Percentiles rank a stretch among this genome's conserved stretches.
These are phyloP conservation scores for Lepidurus packardi DNA, from an alignment of 1,140 invertebrate genomes.

Conservation along the genomic window DNA sequence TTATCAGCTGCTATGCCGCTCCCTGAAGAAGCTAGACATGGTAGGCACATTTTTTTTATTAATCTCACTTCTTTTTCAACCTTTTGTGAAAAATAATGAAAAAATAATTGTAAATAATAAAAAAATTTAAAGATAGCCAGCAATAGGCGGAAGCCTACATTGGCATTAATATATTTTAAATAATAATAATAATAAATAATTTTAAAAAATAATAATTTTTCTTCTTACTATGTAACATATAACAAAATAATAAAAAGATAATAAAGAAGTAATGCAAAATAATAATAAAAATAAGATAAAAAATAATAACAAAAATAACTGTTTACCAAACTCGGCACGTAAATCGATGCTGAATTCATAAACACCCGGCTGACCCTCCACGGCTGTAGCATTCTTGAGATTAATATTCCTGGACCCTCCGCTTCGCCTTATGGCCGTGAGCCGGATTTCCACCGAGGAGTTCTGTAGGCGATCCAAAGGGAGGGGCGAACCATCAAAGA, in stretches of 20 bases:
- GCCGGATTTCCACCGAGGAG: constrained; percentile 53
- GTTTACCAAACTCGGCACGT: constrained; percentile 47
- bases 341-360: constrained; percentile 74
- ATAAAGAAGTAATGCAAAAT: too few relatives aligned
- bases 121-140: too few relatives aligned
- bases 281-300: not conserved
- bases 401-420: constrained; percentile 54
- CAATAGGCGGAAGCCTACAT: too few relatives aligned
- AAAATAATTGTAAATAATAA: too few relatives aligned
- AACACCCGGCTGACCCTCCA: constrained; percentile 55
- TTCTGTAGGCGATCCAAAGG: constrained; percentile 50
- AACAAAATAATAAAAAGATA: too few relatives aligned
- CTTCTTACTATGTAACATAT: too few relatives aligned
- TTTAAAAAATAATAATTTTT: too few relatives aligned
- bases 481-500: constrained; percentile 68
- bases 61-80: not conserved
- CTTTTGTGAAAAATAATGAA: too few relatives aligned
- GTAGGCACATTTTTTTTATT: not conserved
- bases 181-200: too few relatives aligned
- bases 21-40: not conserved
- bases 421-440: constrained; percentile 45
- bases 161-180: too few relatives aligned
- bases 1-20: constrained; percentile 22
- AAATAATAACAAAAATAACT: not conserved
- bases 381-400: constrained; percentile 51